These are phyloP conservation scores for Brachionichthys hirsutus DNA, from an alignment of 2,113 vertebrate genomes.

Conservation along the genomic window DNA sequence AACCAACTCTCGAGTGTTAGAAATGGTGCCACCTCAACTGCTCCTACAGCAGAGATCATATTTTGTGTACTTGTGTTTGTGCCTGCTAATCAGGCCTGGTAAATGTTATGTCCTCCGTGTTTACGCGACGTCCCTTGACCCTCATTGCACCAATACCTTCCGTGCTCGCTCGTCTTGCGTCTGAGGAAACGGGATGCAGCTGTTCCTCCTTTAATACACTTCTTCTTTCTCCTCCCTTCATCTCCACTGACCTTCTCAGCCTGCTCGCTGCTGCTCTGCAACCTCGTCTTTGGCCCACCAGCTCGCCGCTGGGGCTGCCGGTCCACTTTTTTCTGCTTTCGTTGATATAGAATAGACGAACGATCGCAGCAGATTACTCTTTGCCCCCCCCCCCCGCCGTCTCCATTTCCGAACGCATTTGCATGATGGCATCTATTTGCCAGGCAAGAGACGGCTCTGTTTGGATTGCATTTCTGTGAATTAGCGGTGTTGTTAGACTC, in stretches of 20 bases:
- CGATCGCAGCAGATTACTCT: conserved; percentile 62
- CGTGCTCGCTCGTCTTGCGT: not conserved
- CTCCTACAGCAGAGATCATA: not conserved
- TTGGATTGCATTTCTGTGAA: conserved; percentile 37
- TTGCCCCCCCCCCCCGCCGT: conserved; percentile 31
- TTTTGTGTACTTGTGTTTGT: not conserved
- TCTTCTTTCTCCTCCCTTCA: conserved; percentile 1
- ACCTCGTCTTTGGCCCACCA: conserved; percentile 61
- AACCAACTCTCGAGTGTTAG: not conserved
- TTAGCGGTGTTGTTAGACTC: conserved; percentile 21
- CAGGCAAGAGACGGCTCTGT: conserved; percentile 25
- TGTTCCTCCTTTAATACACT: conserved; percentile 4
- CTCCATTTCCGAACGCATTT: conserved; percentile 56
- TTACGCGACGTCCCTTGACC: not conserved
- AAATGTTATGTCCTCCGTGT: too few relatives aligned
- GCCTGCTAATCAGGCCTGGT: too few relatives aligned
- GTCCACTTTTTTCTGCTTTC: conserved; percentile 63
- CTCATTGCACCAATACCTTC: conserved; percentile 5
- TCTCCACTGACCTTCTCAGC: conserved; percentile 72
- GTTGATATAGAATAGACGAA: conserved; percentile 69
- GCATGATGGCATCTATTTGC: conserved; percentile 57
- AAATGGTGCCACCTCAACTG: not conserved
- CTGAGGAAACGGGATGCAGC: not conserved
- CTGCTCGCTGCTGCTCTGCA: conserved; percentile 53
- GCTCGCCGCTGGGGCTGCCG: conserved; percentile 67